phyloP scores from a whole-genome alignment of 2,888 invertebrate species.

The Chaetogeoica ovagalla region DNA sequence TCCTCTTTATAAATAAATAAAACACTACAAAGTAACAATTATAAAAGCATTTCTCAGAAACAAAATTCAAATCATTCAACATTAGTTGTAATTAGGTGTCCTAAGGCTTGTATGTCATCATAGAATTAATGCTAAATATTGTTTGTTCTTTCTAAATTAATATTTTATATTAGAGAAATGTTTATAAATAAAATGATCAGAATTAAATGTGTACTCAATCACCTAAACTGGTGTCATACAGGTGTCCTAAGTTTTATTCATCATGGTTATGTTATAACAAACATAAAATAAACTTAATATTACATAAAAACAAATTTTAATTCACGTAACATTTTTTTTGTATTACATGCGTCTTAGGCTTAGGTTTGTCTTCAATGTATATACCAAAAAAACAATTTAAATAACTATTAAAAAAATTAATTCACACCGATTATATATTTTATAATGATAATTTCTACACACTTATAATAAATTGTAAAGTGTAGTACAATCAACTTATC shows the following conservation, averaged over 20 bases:
- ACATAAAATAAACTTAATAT: not conserved
- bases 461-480: no score
- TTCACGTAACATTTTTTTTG: no score
- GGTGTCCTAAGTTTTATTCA: conserved; percentile 33
- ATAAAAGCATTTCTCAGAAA: not conserved
- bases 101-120: conserved; percentile 26
- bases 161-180: no score
- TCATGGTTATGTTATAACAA: not conserved
- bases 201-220: conserved; percentile 7
- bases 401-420: no score
- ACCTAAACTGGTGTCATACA: not conserved
- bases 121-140: not conserved
- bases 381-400: no score
- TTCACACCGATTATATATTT: no score
- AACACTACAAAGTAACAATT: not conserved
- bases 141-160: no score
- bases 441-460: no score
- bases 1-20: not conserved
- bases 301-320: not conserved
- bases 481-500: not conserved
- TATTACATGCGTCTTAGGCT: no score
- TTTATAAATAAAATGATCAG: not conserved
- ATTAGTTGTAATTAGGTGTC: conserved; percentile 37
- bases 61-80: conserved; percentile 24
- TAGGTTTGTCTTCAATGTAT: no score